Evolutionary conservation across 2,113 vertebrate genomes (phyloP), one percentile per base, ranked within the genome.

Genomic region (Pseudorasbora parva): DNA sequence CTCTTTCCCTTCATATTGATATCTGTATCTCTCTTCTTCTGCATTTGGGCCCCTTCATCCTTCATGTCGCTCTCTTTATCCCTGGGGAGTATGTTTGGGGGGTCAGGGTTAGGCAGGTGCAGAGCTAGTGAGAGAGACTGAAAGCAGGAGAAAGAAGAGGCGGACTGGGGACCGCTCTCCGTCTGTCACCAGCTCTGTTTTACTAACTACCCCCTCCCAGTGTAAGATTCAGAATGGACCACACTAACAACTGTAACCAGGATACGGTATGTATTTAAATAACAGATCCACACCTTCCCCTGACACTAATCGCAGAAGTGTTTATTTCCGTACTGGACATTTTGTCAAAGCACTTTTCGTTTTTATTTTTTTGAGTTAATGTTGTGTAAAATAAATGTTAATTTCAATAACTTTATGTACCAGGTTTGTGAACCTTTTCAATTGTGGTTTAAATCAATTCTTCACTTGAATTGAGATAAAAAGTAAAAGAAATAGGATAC

Each of bases 21-120:
- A 54, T 76, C 47, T 30, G 56, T 76, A 9, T 57, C 74, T 76
- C 21, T 47, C 30, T 37, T 47, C 19, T 37, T 56, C 27, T 56
- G 74, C 30, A 76, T 37, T 76, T 19, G 74, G 74, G 74, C 74
- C 86, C 37, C 78, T 87, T 79, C 86, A 82, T 27, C 51, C 59
- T 27, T 75, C 54, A 43, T 62, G 23, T 69, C 5, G 5, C 78
- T 8, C 5, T 47, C 68, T 73, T 73, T 47, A 33, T 73, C 75
- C 85, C 66, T 60, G 80, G 6, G 79, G 83, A 91, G 91, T 90
- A 91, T 68, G 87, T 82, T 73, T 73, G 21, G 57, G 89, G 89
- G 91, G 91, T 91, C 94, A 86, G 84, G 83, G 88, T 84, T 86
- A 87, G 91, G 93, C 93, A 92, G 93, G 93, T 94, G 94, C 91